Percentiles rank a stretch among this genome's conserved stretches.
Conservation (phyloP, 2,888 invertebrate genomes). For the Cheilosia grossa region DNA sequence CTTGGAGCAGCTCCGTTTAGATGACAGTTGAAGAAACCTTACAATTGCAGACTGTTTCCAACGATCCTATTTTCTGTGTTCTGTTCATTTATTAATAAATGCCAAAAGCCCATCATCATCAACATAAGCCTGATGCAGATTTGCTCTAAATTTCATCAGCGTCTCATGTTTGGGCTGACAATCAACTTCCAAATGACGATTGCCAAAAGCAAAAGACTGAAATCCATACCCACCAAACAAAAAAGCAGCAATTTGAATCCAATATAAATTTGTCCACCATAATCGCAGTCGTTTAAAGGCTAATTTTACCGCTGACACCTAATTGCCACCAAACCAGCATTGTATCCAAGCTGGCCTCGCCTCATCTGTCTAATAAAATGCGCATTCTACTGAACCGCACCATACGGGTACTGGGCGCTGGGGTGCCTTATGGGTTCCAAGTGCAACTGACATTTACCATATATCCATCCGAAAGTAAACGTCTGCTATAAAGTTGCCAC, state of each 20-base stretch:
- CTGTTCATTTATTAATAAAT: no score
- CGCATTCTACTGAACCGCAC: constrained; percentile 22
- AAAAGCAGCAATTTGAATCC: background rate
- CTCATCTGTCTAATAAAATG: constrained; percentile 61
- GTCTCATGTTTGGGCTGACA: no score
- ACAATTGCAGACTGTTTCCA: no score
- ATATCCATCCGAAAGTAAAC: constrained; percentile 52
- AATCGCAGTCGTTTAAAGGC: background rate
- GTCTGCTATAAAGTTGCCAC: constrained; percentile 55
- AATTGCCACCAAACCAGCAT: constrained; percentile 26
- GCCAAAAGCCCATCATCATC: no score
- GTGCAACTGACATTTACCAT: constrained; percentile 65
- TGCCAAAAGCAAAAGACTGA: background rate
- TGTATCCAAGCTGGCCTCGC: constrained; percentile 23
- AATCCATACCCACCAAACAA: background rate
- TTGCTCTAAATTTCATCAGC: no score
- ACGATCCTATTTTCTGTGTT: no score
- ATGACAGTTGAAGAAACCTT: no score
- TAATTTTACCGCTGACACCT: constrained; percentile 29
- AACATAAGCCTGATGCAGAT: no score
- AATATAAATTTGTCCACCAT: constrained; percentile 44
- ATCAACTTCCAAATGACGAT: no score
- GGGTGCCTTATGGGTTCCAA: constrained; percentile 42
- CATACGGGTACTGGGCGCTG: background rate
- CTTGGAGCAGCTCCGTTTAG: no score